Conservation (phyloP, 2,113 vertebrate species). For the Platysteira castanea region DNA sequence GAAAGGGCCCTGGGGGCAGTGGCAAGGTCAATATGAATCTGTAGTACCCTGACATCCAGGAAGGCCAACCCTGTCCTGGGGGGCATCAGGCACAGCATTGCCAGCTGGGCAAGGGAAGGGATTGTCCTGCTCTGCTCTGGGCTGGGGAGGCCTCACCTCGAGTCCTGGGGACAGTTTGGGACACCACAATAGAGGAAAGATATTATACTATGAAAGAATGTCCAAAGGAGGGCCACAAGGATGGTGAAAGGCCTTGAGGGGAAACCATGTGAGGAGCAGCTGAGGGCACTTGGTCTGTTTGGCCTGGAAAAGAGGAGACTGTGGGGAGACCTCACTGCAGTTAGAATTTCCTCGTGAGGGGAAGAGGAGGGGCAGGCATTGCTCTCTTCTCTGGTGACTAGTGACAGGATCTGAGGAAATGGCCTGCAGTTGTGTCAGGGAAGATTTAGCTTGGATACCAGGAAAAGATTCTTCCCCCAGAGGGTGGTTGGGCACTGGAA, state of each 20-base stretch:
- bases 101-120: not conserved
- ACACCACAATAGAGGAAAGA: not conserved
- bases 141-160: fast-evolving
- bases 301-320: not conserved
- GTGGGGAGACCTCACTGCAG: not conserved
- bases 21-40: not conserved
- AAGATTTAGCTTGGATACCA: not conserved
- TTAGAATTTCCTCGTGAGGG: fast-evolving
- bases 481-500: not conserved
- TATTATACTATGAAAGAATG: too few species aligned
- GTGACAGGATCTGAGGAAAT: fast-evolving
- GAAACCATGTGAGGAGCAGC: not conserved
- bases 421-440: not conserved
- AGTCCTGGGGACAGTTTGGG: not conserved
- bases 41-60: not conserved
- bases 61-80: not conserved
- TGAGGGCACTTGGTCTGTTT: not conserved
- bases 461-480: fast-evolving
- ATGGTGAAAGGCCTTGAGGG: not conserved
- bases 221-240: not conserved
- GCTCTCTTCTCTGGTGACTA: not conserved
- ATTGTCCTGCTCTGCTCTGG: not conserved
- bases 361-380: not conserved
- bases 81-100: not conserved
- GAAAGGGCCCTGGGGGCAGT: not conserved